Base-by-base conservation (phyloP, 1,140 invertebrate species). In the Zaprionus inermis region DNA sequence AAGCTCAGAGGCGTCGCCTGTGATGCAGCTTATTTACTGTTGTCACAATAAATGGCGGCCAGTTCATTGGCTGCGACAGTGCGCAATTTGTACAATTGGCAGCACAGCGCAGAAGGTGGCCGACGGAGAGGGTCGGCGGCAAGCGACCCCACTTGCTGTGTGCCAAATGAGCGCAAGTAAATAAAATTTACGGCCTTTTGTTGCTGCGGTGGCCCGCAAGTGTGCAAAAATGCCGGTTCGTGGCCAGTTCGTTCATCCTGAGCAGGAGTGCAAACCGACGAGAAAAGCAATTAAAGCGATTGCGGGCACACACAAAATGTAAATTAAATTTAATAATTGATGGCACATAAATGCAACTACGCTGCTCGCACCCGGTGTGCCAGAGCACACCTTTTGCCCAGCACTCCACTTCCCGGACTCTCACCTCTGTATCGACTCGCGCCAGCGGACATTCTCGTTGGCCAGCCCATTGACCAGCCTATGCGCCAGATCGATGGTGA, bases 391-490 rank as follows among this genome's bases (percentile, higher is more conserved):
- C 20, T 36, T 54, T 55, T 28, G 18, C 63, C 28, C 46, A 14
- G 1, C 22, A 2, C 22, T 41, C 7, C 38, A 14, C n/a, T 41
- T 14, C n/a, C 16, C 6, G 20, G 18, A 18, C 22, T 34, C 74
- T 79, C 72, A 92, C 91, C 86, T 92, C 30, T 90, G 86, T 11
- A 92, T 79, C 9, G 91, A 91, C 61, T 94, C 92, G 55, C 83
- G 91, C 93, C 93, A 96, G 79, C 96, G 94, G 54, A 98, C 94
- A 93, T 98, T 99, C 92, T 99, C 98, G 5, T 98, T 98, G 14
- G 97, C 97, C 63, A 99, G 93, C 32, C 98, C 98, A 88, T 97
- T 97, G 0, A 99, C 97, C n/a, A 99, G 93, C 89, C 98, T 94
- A 92, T 99, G 98, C 14, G 98, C 98, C 52, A 99, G 93, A 92